phyloP scores from a whole-genome alignment of 2,888 invertebrate species.

The Lithophane semibrunnea region DNA sequence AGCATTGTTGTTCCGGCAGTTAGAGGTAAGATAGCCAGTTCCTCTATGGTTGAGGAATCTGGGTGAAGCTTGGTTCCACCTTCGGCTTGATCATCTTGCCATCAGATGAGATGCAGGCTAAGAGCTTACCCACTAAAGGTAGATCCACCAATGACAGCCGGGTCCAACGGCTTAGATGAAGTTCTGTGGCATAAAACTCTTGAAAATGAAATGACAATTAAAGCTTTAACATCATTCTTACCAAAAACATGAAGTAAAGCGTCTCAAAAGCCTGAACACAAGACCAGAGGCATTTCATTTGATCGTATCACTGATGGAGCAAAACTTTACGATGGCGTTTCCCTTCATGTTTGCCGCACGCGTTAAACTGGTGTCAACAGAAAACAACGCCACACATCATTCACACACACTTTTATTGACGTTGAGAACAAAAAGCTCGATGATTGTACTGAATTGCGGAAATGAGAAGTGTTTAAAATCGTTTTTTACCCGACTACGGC shows the following conservation, averaged over 20 bases:
- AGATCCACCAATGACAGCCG: neutral
- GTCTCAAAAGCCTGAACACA: slow-evolving; percentile 16
- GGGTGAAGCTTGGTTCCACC: no score
- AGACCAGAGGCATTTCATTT: slow-evolving; percentile 36
- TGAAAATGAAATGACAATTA: neutral
- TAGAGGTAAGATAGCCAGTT: no score
- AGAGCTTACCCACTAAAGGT: no score
- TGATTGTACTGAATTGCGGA: slow-evolving; percentile 21
- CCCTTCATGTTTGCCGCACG: slow-evolving; percentile 36
- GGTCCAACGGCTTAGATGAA: neutral
- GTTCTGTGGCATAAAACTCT: no score
- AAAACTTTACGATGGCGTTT: slow-evolving; percentile 58
- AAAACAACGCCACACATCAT: slow-evolving; percentile 60
- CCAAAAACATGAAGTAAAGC: slow-evolving; percentile 20
- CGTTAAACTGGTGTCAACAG: slow-evolving; percentile 50
- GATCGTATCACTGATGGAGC: slow-evolving; percentile 47
- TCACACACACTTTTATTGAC: slow-evolving; percentile 56
- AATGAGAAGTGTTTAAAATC: slow-evolving; percentile 7
- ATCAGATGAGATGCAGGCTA: no score
- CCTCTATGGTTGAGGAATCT: no score
- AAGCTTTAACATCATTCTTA: neutral
- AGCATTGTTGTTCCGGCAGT: no score
- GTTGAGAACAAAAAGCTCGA: slow-evolving; percentile 28
- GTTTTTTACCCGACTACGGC: no score
- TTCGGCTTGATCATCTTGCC: no score